phyloP scores from a whole-genome alignment of 35 echinoderm and acorn worm genomes.

The Ophioderma brevispina region DNA sequence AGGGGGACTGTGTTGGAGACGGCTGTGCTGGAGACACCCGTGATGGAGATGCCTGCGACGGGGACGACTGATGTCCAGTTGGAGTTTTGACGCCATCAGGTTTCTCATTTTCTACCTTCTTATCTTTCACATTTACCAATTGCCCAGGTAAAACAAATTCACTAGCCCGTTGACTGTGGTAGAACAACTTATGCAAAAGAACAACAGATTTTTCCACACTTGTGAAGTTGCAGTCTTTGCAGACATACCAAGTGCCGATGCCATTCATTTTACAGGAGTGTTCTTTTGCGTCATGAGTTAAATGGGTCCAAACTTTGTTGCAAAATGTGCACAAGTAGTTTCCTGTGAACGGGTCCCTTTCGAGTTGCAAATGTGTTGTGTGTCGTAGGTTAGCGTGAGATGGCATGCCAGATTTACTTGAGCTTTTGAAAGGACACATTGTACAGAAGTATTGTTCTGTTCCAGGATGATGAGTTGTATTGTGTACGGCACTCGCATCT shows the following conservation, averaged over 20 bases:
- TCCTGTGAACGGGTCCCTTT: not conserved
- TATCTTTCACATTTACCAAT: not conserved
- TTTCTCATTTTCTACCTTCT: too few species aligned
- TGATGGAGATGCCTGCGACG: too few species aligned
- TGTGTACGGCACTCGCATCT: not conserved
- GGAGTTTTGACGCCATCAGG: too few species aligned
- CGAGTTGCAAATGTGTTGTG: not conserved
- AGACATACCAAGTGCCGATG: not conserved
- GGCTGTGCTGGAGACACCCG: too few species aligned
- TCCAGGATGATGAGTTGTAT: not conserved
- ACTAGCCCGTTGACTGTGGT: not conserved
- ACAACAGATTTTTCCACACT: not conserved
- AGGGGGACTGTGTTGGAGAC: too few species aligned
- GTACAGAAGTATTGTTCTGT: not conserved
- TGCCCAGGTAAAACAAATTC: conserved; percentile 2
- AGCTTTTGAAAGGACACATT: not conserved
- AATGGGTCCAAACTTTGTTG: not conserved
- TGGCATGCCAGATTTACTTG: not conserved
- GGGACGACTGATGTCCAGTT: too few species aligned
- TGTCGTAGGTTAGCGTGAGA: not conserved
- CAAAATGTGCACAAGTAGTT: not conserved
- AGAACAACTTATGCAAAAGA: not conserved
- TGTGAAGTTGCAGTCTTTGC: conserved; percentile 1
- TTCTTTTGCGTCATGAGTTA: not conserved
- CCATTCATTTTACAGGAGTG: not conserved